These are phyloP conservation scores for Podilymbus podiceps DNA, from an alignment of 2,113 vertebrate genomes.

Conservation along the genomic window DNA sequence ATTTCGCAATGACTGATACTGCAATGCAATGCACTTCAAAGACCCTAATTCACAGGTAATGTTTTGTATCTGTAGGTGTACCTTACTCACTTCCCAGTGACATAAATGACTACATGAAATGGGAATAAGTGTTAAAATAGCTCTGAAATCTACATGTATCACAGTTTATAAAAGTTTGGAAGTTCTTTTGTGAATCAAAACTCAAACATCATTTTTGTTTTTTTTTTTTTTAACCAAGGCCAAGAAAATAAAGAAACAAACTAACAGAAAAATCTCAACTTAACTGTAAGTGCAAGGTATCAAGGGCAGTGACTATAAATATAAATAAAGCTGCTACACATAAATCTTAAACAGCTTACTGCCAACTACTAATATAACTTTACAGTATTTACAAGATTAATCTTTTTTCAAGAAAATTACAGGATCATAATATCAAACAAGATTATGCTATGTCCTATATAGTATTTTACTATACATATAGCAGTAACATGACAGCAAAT, in stretches of 20 bases:
- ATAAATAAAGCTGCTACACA: not conserved
- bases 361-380: not conserved
- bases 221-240: not conserved
- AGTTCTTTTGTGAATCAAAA: not conserved
- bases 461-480: not conserved
- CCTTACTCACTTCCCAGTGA: not conserved
- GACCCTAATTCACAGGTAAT: not conserved
- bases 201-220: not conserved
- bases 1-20: not conserved
- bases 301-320: conserved; percentile 1
- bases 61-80: not conserved
- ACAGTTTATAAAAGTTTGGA: not conserved
- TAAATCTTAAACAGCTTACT: conserved; percentile 35
- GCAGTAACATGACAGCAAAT: not conserved
- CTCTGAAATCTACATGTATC: not conserved
- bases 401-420: conserved; percentile 29
- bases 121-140: not conserved
- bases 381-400: conserved; percentile 37
- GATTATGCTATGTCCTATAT: not conserved
- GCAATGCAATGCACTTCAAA: not conserved
- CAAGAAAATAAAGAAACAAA: not conserved
- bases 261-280: not conserved
- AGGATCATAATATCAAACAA: conserved; percentile 15
- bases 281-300: not conserved
- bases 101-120: not conserved